These are phyloP conservation scores for Cygnus buccinator DNA, from an alignment of 2,113 vertebrate species.

Conservation along the genomic window DNA sequence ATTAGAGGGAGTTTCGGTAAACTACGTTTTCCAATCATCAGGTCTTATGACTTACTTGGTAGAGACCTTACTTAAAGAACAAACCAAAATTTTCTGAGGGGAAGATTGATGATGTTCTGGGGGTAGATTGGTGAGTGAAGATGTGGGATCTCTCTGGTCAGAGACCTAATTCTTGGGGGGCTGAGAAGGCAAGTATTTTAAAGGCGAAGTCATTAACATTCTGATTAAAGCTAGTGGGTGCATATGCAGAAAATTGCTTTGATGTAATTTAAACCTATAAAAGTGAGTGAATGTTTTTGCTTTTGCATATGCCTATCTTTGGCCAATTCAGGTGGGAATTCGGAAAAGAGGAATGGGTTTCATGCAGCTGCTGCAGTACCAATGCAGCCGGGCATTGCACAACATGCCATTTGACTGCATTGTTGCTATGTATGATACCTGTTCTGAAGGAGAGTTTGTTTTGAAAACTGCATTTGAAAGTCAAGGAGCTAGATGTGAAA, in stretches of 20 bases:
- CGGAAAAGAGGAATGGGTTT: background rate
- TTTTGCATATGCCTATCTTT: background rate
- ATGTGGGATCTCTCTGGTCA: too few relatives aligned
- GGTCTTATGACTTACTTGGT: background rate
- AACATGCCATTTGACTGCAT: fast-evolving
- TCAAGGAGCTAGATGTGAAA: fast-evolving
- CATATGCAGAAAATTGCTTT: background rate
- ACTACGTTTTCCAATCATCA: background rate
- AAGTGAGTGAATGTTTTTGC: background rate
- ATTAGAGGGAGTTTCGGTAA: background rate
- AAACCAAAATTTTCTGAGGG: background rate
- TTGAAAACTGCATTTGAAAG: background rate
- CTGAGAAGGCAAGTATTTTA: background rate
- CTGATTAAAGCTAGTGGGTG: background rate
- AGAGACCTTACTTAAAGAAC: background rate
- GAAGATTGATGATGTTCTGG: background rate
- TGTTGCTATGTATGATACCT: background rate
- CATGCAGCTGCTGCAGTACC: fast-evolving
- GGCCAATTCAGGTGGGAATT: background rate
- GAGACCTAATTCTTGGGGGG: background rate
- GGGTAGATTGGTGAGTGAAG: background rate
- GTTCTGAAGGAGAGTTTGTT: background rate
- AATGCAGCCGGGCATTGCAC: background rate
- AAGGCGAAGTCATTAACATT: background rate
- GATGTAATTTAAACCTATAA: background rate